Percentiles rank a stretch among this genome's conserved stretches.
Conservation (phyloP, 1,140 invertebrate genomes). For the Philopotamus ludificatus region DNA sequence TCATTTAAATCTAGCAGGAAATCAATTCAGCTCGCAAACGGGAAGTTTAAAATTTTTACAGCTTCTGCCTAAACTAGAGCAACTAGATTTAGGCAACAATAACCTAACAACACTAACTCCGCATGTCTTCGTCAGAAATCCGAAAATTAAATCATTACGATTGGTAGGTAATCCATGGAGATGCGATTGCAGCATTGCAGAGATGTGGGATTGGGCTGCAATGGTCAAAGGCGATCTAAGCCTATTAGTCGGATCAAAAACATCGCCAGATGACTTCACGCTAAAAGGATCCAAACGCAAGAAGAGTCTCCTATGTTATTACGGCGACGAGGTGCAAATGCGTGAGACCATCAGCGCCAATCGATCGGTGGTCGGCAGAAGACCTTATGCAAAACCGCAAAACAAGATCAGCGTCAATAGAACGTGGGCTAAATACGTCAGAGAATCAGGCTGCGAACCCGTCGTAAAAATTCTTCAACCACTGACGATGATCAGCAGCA, state of each 20-base stretch:
- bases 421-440: conserved; percentile 71
- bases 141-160: conserved; percentile 59
- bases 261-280: conserved; percentile 58
- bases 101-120: conserved; percentile 62
- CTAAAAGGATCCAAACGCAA: conserved; percentile 62
- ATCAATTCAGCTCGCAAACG: conserved; percentile 55
- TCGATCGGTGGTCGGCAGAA: conserved; percentile 54
- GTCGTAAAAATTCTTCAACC: conserved; percentile 54
- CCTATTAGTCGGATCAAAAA: conserved; percentile 64
- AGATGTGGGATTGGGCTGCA: conserved; percentile 72
- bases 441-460: conserved; percentile 65
- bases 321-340: conserved; percentile 60
- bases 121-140: conserved; percentile 58
- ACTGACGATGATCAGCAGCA: conserved; percentile 45
- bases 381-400: conserved; percentile 58
- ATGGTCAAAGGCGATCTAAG: conserved; percentile 64
- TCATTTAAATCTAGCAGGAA: conserved; percentile 62
- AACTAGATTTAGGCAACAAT: conserved; percentile 65
- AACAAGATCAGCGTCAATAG: conserved; percentile 60
- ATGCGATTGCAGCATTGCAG: conserved; percentile 67
- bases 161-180: conserved; percentile 68
- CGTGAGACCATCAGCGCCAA: conserved; percentile 56
- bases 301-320: conserved; percentile 64
- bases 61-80: conserved; percentile 59
- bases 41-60: conserved; percentile 60